Evolutionary conservation across 2,797 vertebrate species (phyloP), one percentile per base, ranked within the genome.

Genomic region (Lemur catta): DNA sequence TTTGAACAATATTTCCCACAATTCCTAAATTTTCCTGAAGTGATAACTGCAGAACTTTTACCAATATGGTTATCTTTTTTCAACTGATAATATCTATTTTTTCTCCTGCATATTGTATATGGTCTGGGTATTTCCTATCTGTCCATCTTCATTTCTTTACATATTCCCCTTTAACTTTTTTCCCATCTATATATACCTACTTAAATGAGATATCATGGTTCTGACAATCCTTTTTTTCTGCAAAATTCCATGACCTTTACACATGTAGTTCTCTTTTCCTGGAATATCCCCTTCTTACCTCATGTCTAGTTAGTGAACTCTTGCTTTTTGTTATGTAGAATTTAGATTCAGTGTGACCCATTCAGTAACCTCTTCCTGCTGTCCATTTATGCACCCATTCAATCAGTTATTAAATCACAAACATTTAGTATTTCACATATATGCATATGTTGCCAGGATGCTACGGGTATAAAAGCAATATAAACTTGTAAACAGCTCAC

Each of bases 391-490:
- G 41, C 12, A 61, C 18, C 22, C 0, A 26, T 48, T 75, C 7
- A 86, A 7, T 28, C 55, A 79, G 20, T 89, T 89, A 61, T 57
- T 81, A 92, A 92, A 20, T 74, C 24, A 46, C 12, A 88, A 61
- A 72, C 88, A 52, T 81, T 87, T 86, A 33, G 57, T 67, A 81
- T 92, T 89, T 92, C 72, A 81, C 82, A 91, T 61, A 80, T 5
- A 48, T 4, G 3, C 17, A 43, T 28, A 52, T n/a, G 1, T 76
- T 89, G 33, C 15, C 5, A 65, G 18, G 18, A 22, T 95, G 55
- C 84, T 82, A 2, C 65, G 6, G 5, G 9, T 72, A 1, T 84
- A 65, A 91, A 22, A 6, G 33, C 52, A 79, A 14, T 41, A 61
- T 33, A 74, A 92, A 65, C 7, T 38, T 46, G 10, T 76, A 43